Evolutionary conservation across 2,888 invertebrate genomes (phyloP).

Genomic region (Agonum fuliginosum): DNA sequence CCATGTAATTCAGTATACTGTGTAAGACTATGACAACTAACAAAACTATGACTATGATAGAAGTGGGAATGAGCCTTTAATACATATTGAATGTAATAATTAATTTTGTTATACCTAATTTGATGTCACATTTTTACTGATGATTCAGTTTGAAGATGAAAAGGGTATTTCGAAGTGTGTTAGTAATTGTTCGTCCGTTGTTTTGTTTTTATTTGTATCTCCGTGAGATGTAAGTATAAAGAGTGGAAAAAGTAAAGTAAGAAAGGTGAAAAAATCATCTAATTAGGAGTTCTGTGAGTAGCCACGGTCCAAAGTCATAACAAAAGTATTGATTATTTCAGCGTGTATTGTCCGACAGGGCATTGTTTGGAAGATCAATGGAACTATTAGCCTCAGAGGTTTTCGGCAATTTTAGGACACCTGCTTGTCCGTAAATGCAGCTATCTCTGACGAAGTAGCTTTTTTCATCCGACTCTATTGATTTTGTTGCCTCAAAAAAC

Average conservation of each 20-base stretch:
- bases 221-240: too few relatives aligned
- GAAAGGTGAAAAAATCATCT: slow-evolving; percentile 27
- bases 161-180: too few relatives aligned
- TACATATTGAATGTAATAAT: too few relatives aligned
- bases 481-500: slow-evolving; percentile 40
- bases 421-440: slow-evolving; percentile 45
- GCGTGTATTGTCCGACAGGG: slow-evolving; percentile 13
- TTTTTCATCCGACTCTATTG: slow-evolving; percentile 26
- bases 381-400: slow-evolving; percentile 36
- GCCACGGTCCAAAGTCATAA: slow-evolving; percentile 23
- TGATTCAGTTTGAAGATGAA: too few relatives aligned
- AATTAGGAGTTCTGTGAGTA: slow-evolving; percentile 7
- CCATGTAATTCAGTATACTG: too few relatives aligned
- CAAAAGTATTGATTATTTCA: slow-evolving; percentile 46
- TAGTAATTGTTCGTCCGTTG: too few relatives aligned
- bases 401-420: slow-evolving; percentile 36
- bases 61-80: too few relatives aligned
- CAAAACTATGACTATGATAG: too few relatives aligned
- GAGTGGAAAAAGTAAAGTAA: slow-evolving; percentile 2
- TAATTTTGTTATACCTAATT: too few relatives aligned
- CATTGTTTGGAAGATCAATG: slow-evolving; percentile 41
- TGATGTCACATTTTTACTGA: too few relatives aligned
- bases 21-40: too few relatives aligned
- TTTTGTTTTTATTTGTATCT: too few relatives aligned
- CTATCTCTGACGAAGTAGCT: slow-evolving; percentile 43